These are phyloP conservation scores for Periophthalmus modestus DNA, from an alignment of 2,113 vertebrate genomes.

Conservation along the genomic window DNA sequence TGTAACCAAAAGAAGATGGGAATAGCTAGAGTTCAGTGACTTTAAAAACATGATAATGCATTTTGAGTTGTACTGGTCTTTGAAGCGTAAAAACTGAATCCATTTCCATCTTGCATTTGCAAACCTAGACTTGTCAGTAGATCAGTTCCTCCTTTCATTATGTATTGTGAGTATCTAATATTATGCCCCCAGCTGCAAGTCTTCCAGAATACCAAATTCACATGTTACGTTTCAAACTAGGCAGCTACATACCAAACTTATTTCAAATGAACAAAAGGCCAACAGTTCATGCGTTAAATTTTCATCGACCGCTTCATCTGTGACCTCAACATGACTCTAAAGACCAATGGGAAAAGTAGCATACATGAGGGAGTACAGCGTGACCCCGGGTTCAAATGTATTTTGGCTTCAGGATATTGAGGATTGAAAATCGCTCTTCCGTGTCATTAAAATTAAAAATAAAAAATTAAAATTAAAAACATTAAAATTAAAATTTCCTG, in stretches of 20 bases:
- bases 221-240: neutral
- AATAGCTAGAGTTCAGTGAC: neutral
- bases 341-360: constrained; percentile 9
- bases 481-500: neutral
- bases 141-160: neutral
- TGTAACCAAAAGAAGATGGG: neutral
- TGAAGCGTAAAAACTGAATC: neutral
- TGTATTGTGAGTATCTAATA: neutral
- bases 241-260: neutral
- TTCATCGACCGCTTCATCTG: constrained; percentile 18
- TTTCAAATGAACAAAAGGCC: constrained; percentile 14
- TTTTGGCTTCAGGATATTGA: neutral
- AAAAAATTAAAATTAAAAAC: too few species aligned
- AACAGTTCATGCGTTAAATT: constrained; percentile 20
- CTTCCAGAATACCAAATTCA: neutral
- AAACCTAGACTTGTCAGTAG: neutral
- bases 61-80: neutral
- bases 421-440: neutral
- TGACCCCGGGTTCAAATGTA: constrained; percentile 1
- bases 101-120: neutral
- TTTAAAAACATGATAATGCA: neutral
- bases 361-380: neutral
- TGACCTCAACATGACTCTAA: neutral
- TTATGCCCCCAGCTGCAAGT: neutral
- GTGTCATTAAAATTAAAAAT: neutral